A percentile compares a stretch with the other conserved stretches of the same genome.
Evolutionary conservation across 37 sponge, comb jelly and placozoan genomes (phyloP).

Genomic region (Amphimedon queenslandica): DNA sequence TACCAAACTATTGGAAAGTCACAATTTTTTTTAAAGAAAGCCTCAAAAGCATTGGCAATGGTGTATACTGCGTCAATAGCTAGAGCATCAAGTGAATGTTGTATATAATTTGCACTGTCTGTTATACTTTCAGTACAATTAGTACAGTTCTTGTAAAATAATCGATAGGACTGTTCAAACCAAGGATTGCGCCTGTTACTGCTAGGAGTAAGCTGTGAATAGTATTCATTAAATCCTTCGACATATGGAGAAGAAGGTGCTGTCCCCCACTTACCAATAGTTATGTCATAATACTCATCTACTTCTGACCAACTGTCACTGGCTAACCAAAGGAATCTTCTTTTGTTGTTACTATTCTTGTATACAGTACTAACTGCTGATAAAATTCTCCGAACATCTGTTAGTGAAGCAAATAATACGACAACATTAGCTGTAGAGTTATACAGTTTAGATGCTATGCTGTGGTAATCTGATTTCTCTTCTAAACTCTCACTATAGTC

Average conservation of each 20-base stretch:
- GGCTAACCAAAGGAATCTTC: constrained; percentile 55
- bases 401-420: constrained; percentile 3
- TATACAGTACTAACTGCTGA: background rate
- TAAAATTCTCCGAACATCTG: background rate
- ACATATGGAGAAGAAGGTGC: constrained; percentile 19
- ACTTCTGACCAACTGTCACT: constrained; percentile 51
- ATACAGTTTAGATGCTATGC: background rate
- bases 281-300: constrained; percentile 12
- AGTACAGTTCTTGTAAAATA: constrained; percentile 23
- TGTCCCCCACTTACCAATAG: constrained; percentile 36
- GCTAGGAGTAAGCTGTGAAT: constrained; percentile 29
- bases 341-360: background rate
- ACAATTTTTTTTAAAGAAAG: constrained; percentile 50
- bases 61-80: constrained; percentile 70
- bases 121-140: background rate
- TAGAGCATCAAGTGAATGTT: constrained; percentile 38
- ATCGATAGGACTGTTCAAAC: constrained; percentile 42
- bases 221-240: constrained; percentile 33
- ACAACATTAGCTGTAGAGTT: constrained; percentile 25
- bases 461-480: background rate
- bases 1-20: constrained; percentile 7
- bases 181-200: constrained; percentile 44
- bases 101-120: background rate
- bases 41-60: constrained; percentile 53
- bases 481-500: constrained; percentile 3